Base-by-base conservation (phyloP, 2,113 vertebrate species). In the Aegithalos caudatus region DNA sequence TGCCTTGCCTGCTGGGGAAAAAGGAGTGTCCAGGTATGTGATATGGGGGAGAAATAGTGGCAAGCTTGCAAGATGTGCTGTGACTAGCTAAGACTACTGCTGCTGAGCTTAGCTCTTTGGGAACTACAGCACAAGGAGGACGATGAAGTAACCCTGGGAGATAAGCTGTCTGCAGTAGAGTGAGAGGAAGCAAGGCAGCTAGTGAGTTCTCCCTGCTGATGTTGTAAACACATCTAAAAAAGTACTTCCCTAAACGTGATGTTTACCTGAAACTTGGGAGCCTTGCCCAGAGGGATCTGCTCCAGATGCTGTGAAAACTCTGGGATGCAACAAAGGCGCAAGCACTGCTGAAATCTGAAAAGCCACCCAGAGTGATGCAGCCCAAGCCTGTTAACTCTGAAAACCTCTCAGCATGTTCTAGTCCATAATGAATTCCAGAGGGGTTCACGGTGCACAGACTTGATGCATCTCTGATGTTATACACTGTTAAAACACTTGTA, bases 251-350 rank as follows among this genome's bases (percentile, higher is more conserved):
- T 42, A 37, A 90, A 88, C 42, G 37, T 77, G 53, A 57, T 92
- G 76, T 80, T 93, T 94, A 92, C 86, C 88, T 97, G 92, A 77
- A 90, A 61, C 5, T 31, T 70, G 76, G 90, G 67, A 96, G 45
- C 42, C 67, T 58, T 82, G 79, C 71, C 79, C 71, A 86, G 48
- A 83, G 86, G 74, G 82, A 92, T 86, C 25, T 90, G 58, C 47
- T 94, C 71, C 54, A 65, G 62, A 69, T 5, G 13, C 82, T 66
- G 80, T 67, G 62, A 83, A 83, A 93, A 54, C 71, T 73, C 82
- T 61, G 74, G 44, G 53, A 64, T 60, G 72, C 45, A 85, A 47
- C 11, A 82, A 56, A 86, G 76, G 71, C 2, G 6, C 23, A 80
- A 90, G 42, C 28, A 9, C 58, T 70, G 71, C 81, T 77, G 90